Base-by-base conservation (phyloP, 2,888 invertebrate species). In the Cremastinae sp. region DNA sequence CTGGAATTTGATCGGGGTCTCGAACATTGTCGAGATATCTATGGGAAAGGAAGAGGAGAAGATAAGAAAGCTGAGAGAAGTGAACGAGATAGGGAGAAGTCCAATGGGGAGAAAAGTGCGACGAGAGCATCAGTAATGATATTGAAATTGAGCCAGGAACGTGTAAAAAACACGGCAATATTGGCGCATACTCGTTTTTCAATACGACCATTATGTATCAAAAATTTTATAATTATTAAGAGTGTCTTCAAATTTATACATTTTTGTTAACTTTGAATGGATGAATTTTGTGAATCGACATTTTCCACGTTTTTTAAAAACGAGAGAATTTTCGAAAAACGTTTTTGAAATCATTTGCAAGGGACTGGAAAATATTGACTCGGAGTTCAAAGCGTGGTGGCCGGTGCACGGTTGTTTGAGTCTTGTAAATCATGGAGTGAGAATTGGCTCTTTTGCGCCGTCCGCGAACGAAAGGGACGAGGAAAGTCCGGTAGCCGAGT, bases 381-480 rank as follows among this genome's bases (percentile, higher is more conserved):
- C 14, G 49, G 62, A 39, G 2, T 41, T 61, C 49, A 43, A 49
- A 22, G 9, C 14, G 56, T 43, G 41, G n/a, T 28, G 20, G 20
- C 35, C n/a, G 41, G 51, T 66, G 35, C 20, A n/a, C n/a, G n/a
- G n/a, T n/a, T n/a, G n/a, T n/a, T n/a, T 41, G 62, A 66, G 41
- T 58, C 28, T 7, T 35, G 49, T 69, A 70, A 74, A 74, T 74
- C 74, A 74, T 69, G 49, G 59, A 53, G 16, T 43, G 43, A n/a
- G 39, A 71, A 62, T 10, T 39, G 16, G 43, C 45, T 53, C 61
- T n/a, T 35, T 18, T 59, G 47, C 20, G 58, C 14, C 35, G 18
- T 43, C 55, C 39, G 22, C 49, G 39, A 28, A 39, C 37, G 49
- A 18, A 56, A 39, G 35, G 14, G 16, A 53, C 70, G 14, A 49